Evolutionary conservation across 2,888 invertebrate species (phyloP).

Genomic region (Drosophila siamana): DNA sequence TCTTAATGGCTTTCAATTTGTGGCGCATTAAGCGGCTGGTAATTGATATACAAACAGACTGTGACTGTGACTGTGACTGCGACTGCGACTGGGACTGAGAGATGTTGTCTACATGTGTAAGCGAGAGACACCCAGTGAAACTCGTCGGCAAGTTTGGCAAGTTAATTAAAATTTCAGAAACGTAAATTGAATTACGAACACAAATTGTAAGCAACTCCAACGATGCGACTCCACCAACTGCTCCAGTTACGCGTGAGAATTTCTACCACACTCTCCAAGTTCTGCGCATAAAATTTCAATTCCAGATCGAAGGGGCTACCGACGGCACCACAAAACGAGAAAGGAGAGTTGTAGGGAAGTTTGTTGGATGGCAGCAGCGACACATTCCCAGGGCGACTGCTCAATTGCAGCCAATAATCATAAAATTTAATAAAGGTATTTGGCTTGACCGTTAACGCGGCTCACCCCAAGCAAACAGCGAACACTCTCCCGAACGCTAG

Average conservation of each 20-base stretch:
- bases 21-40: constrained; percentile 73
- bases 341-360: background rate
- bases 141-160: constrained; percentile 42
- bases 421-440: constrained; percentile 82
- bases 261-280: constrained; percentile 54
- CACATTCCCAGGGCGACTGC: constrained; percentile 69
- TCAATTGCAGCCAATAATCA: constrained; percentile 81
- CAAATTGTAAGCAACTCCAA: constrained; percentile 69
- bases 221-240: constrained; percentile 57
- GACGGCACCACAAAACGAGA: background rate
- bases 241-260: constrained; percentile 84
- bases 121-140: constrained; percentile 55
- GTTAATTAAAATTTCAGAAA: constrained; percentile 83
- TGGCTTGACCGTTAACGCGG: constrained; percentile 58
- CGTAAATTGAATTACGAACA: constrained; percentile 81
- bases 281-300: constrained; percentile 83
- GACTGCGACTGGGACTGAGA: background rate
- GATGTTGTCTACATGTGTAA: constrained; percentile 31
- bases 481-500: background rate
- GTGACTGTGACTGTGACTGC: background rate
- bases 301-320: constrained; percentile 49
- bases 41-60: constrained; percentile 65
- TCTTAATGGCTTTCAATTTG: constrained; percentile 78
- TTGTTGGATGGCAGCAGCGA: constrained; percentile 29
- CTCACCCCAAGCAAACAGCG: constrained; percentile 3